phyloP scores from a whole-genome alignment of 2,888 invertebrate species.

The Drosophila nr. fundita region DNA sequence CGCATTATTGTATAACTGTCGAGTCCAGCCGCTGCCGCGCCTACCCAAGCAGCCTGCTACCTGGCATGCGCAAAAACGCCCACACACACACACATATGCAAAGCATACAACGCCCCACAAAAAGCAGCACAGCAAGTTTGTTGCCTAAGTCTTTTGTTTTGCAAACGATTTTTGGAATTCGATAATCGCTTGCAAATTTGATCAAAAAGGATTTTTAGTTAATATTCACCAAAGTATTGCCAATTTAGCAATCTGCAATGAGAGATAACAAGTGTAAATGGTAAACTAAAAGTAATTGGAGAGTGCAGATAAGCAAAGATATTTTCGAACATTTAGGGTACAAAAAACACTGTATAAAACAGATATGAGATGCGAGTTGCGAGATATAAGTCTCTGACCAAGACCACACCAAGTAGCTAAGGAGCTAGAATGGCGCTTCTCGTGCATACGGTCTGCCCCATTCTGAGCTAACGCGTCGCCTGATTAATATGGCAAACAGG shows the following conservation, averaged over 20 bases:
- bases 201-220: background rate
- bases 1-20: conserved; percentile 62
- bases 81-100: conserved; percentile 26
- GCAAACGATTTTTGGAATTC: background rate
- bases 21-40: conserved; percentile 52
- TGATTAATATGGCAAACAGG: conserved; percentile 73
- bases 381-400: background rate
- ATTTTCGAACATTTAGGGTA: background rate
- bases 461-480: conserved; percentile 39
- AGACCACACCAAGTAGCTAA: conserved; percentile 1
- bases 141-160: conserved; percentile 31
- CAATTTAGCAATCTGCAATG: background rate
- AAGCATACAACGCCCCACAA: conserved; percentile 31
- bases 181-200: background rate
- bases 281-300: background rate
- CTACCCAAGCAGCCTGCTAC: conserved; percentile 39
- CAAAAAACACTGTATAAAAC: background rate
- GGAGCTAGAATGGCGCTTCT: conserved; percentile 9
- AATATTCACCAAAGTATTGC: background rate
- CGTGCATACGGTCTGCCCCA: conserved; percentile 29
- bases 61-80: conserved; percentile 45
- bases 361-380: background rate
- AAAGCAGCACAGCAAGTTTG: conserved; percentile 40
- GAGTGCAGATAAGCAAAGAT: background rate
- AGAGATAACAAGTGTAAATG: background rate